Percentiles rank a stretch among this genome's conserved stretches.
Conservation (phyloP, 2,113 vertebrate genomes). For the Lepus timidus region DNA sequence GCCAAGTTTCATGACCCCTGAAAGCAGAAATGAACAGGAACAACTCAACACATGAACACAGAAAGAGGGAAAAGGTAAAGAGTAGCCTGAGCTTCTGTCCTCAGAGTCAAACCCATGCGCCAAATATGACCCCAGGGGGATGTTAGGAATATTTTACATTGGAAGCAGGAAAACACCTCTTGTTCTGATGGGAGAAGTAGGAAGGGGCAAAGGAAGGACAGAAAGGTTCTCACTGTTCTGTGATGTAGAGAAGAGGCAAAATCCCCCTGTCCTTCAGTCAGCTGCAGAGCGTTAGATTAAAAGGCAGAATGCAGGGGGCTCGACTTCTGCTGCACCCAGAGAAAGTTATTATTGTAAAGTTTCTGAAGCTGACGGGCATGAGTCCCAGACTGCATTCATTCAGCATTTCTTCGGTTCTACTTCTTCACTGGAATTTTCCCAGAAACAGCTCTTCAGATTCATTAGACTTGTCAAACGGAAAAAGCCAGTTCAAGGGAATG, state of each 20-base stretch:
- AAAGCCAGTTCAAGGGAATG: background rate
- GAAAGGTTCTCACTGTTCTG: background rate
- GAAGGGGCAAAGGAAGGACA: background rate
- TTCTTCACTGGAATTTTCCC: background rate
- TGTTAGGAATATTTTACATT: background rate
- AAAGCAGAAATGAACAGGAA: background rate
- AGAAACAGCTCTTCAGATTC: background rate
- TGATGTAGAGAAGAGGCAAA: background rate
- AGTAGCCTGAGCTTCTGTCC: background rate
- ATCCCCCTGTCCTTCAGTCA: accelerated
- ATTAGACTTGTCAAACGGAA: background rate
- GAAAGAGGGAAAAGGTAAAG: background rate
- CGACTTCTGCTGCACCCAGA: too few relatives aligned
- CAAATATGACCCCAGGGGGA: background rate
- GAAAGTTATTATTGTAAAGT: background rate
- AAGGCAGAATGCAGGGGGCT: accelerated
- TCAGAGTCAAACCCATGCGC: background rate
- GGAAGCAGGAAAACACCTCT: background rate
- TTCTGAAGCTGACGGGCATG: background rate
- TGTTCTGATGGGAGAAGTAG: background rate
- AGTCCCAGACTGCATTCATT: background rate
- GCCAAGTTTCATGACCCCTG: too few relatives aligned
- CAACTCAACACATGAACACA: background rate
- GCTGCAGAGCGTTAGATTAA: background rate
- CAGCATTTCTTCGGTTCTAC: background rate